phyloP scores from a whole-genome alignment of 2,113 vertebrate genomes.

The Gopherus evgoodei region DNA sequence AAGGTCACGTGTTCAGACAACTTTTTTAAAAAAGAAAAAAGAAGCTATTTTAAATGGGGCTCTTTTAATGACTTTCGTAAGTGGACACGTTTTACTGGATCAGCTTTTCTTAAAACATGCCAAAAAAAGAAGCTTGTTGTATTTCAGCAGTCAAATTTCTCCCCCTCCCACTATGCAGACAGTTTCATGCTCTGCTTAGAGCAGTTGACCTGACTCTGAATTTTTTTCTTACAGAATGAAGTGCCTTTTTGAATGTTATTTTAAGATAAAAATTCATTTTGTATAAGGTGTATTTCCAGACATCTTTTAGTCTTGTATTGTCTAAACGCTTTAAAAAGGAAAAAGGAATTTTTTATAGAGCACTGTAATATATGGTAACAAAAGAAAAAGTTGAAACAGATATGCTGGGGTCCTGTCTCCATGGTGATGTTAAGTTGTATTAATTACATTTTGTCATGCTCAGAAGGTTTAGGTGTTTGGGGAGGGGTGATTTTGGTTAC shows the following conservation, averaged over 20 bases:
- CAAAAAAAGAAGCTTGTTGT: slow-evolving; percentile 85
- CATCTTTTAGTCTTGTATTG: slow-evolving; percentile 88
- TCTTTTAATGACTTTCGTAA: slow-evolving; percentile 86
- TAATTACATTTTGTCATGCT: slow-evolving; percentile 10
- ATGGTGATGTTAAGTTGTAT: slow-evolving; percentile 51
- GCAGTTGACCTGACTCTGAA: slow-evolving; percentile 91
- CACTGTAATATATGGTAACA: slow-evolving; percentile 77
- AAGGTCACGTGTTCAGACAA: slow-evolving; percentile 71
- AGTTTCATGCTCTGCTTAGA: slow-evolving; percentile 76
- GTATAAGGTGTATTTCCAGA: slow-evolving; percentile 89
- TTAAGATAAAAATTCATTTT: slow-evolving; percentile 90
- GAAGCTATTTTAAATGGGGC: slow-evolving; percentile 83
- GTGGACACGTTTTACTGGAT: slow-evolving; percentile 80
- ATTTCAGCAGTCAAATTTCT: slow-evolving; percentile 78
- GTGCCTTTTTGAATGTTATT: slow-evolving; percentile 97
- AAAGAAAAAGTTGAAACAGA: slow-evolving; percentile 61
- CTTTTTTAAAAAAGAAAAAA: slow-evolving; percentile 62
- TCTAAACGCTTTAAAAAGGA: slow-evolving; percentile 83
- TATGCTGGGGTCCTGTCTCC: slow-evolving; percentile 78
- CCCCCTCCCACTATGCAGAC: slow-evolving; percentile 83
- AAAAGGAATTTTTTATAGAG: slow-evolving; percentile 84
- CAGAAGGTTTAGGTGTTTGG: slow-evolving; percentile 22
- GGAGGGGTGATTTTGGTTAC: slow-evolving; percentile 32
- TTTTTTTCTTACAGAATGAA: slow-evolving; percentile 91
- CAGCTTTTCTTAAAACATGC: slow-evolving; percentile 85